Percentiles rank a stretch among this genome's conserved stretches.
Conservation (phyloP, 2,797 vertebrate species). For the Poecilia gillii region DNA sequence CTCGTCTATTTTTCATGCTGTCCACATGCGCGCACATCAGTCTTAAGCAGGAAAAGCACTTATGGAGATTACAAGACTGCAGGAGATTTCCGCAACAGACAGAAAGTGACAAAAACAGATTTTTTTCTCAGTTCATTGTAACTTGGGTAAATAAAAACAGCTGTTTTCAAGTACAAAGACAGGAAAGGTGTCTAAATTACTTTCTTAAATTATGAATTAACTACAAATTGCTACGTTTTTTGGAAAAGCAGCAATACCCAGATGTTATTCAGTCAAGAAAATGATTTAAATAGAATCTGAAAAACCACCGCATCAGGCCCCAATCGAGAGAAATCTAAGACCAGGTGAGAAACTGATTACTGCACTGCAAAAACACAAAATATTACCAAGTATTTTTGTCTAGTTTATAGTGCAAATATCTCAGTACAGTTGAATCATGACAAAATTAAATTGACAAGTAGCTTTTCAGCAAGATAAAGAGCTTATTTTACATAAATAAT, state of each 20-base stretch:
- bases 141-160: neutral
- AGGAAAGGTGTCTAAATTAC: neutral
- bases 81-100: neutral
- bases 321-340: neutral
- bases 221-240: neutral
- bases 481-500: too few species aligned
- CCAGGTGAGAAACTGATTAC: neutral
- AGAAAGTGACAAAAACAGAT: neutral
- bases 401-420: too few species aligned
- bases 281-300: neutral
- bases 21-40: constrained; percentile 40
- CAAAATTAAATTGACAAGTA: too few species aligned
- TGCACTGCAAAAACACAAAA: too few species aligned
- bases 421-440: too few species aligned
- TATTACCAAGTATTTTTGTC: too few species aligned
- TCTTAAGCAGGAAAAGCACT: constrained; percentile 23
- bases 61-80: neutral
- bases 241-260: neutral
- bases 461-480: too few species aligned
- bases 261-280: neutral
- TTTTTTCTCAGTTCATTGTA: neutral
- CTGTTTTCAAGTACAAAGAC: too few species aligned
- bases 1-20: constrained; percentile 54
- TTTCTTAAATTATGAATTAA: neutral
- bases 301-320: neutral